Conservation (phyloP, 2,797 vertebrate species). For the Chloroceryle amazona region DNA sequence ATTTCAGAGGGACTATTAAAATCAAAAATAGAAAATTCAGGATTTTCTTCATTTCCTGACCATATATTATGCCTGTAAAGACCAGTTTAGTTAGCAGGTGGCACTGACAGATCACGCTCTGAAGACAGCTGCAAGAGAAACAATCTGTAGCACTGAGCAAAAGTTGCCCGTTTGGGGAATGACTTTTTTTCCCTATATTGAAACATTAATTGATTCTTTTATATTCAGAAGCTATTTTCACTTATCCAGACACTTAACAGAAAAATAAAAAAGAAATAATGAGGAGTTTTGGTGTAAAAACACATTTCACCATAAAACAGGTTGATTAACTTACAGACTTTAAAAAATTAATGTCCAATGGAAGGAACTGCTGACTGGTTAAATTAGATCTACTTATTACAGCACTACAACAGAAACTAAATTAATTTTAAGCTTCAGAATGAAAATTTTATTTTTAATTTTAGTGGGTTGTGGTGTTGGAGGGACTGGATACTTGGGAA, state of each 20-base stretch:
- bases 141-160: neutral
- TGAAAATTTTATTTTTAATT: conserved; percentile 60
- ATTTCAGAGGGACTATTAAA: conserved; percentile 7
- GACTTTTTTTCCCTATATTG: neutral
- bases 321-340: conserved; percentile 69
- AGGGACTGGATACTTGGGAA: conserved; percentile 28
- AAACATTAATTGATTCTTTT: conserved; percentile 67
- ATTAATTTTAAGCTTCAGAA: conserved; percentile 60
- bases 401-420: conserved; percentile 41
- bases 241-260: conserved; percentile 53
- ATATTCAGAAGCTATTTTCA: conserved; percentile 60
- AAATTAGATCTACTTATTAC: conserved; percentile 62
- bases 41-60: conserved; percentile 2
- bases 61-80: conserved; percentile 27
- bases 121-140: conserved; percentile 14
- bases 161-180: conserved; percentile 1
- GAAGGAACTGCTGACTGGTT: conserved; percentile 68
- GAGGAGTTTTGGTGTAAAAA: conserved; percentile 66
- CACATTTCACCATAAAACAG: conserved; percentile 53
- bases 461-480: conserved; percentile 36
- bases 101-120: neutral
- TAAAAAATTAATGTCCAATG: conserved; percentile 69
- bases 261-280: conserved; percentile 71
- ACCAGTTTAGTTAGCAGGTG: conserved; percentile 27
- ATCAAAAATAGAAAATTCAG: neutral